Percentiles rank a stretch among this genome's conserved stretches.
These are phyloP conservation scores for Episyrphus balteatus DNA, from an alignment of 1,140 invertebrate genomes.

Conservation along the genomic window DNA sequence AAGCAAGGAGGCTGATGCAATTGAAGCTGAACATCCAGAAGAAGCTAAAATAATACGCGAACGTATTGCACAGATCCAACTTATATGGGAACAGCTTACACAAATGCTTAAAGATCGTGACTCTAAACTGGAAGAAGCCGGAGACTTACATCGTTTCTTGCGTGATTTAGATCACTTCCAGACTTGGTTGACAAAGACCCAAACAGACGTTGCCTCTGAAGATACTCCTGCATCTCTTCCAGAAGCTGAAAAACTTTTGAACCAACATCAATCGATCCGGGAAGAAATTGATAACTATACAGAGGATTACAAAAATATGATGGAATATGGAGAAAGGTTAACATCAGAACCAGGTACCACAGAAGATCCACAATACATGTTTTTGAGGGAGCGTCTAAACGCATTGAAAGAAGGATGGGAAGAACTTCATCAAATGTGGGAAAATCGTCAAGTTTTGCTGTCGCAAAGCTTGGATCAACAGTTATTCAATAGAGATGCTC, in stretches of 20 bases:
- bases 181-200: slow-evolving; percentile 95
- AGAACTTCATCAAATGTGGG: slow-evolving; percentile 99
- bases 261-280: slow-evolving; percentile 92
- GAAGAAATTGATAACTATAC: slow-evolving; percentile 99
- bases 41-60: slow-evolving; percentile 89
- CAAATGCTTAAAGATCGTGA: slow-evolving; percentile 97
- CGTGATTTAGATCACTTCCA: slow-evolving; percentile 99
- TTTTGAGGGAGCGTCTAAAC: slow-evolving; percentile 90
- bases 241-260: slow-evolving; percentile 92
- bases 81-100: slow-evolving; percentile 92
- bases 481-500: slow-evolving; percentile 91
- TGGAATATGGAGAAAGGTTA: slow-evolving; percentile 85
- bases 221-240: slow-evolving; percentile 92
- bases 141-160: slow-evolving; percentile 95
- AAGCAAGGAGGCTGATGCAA: slow-evolving; percentile 82
- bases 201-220: slow-evolving; percentile 95
- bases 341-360: slow-evolving; percentile 61
- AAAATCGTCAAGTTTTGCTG: slow-evolving; percentile 88
- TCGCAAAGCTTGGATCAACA: slow-evolving; percentile 91
- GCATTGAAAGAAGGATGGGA: slow-evolving; percentile 98
- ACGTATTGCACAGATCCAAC: slow-evolving; percentile 75
- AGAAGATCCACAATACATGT: slow-evolving; percentile 98
- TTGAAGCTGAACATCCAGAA: slow-evolving; percentile 89
- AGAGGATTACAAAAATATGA: slow-evolving; percentile 97
- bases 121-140: slow-evolving; percentile 95